phyloP scores from a whole-genome alignment of 2,797 vertebrate genomes.

The Mormyrops attenuatus region DNA sequence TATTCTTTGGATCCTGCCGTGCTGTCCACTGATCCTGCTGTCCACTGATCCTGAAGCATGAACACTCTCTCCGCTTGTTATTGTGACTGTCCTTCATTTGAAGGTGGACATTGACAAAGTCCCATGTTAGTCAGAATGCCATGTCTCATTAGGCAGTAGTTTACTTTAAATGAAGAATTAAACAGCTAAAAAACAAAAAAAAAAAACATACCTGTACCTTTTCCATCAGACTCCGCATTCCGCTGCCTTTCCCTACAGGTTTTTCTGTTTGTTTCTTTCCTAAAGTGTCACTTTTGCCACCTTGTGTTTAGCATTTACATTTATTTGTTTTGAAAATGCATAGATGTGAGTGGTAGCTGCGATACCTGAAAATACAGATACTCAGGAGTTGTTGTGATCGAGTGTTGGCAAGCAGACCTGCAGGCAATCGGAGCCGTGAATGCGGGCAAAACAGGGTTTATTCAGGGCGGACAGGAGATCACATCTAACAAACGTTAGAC shows the following conservation, averaged over 20 bases:
- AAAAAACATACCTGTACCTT: neutral
- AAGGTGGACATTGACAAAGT: neutral
- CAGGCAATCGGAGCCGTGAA: no score
- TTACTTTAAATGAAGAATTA: neutral
- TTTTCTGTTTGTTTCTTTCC: neutral
- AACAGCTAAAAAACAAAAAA: neutral
- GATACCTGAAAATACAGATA: neutral
- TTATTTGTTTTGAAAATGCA: neutral
- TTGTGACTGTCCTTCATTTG: neutral
- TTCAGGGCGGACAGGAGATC: no score
- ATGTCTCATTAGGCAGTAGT: neutral
- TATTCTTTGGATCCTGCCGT: neutral
- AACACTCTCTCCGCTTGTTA: neutral
- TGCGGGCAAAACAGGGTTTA: no score
- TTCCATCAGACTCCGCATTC: neutral
- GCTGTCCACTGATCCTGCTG: neutral
- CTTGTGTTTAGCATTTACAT: neutral
- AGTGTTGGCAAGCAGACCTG: no score
- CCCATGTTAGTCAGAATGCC: slow-evolving; percentile 1
- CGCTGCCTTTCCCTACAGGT: neutral
- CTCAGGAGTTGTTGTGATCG: neutral
- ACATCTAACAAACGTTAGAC: no score
- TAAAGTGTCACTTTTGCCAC: neutral
- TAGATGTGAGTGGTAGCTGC: neutral
- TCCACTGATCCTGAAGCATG: no score